phyloP scores from a whole-genome alignment of 2,797 vertebrate genomes.

The Moxostoma hubbsi region DNA sequence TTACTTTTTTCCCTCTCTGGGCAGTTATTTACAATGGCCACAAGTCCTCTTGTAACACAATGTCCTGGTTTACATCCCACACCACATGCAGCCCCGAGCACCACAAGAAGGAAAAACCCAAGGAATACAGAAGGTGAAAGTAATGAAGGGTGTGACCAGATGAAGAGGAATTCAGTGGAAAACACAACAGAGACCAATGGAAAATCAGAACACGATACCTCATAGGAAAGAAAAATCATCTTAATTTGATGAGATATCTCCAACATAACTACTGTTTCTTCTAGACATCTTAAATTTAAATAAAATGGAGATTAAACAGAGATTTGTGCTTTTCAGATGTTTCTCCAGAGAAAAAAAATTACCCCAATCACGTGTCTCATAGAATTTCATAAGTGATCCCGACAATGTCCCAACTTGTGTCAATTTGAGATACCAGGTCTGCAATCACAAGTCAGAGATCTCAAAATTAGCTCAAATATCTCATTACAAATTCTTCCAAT shows the following conservation, averaged over 20 bases:
- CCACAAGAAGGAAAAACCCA: conserved; percentile 5
- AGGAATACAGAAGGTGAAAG: conserved; percentile 17
- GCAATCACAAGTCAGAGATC: no score
- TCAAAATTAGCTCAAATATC: no score
- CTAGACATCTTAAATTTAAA: background rate
- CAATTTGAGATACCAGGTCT: no score
- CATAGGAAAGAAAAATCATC: conserved; percentile 1
- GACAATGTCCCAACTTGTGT: no score
- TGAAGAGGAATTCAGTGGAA: conserved; percentile 18
- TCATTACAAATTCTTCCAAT: no score
- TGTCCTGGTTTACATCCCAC: conserved; percentile 19
- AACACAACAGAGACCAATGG: conserved; percentile 32
- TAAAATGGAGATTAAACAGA: no score
- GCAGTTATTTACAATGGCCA: conserved; percentile 21
- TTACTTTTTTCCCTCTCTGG: background rate
- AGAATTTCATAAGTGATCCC: no score
- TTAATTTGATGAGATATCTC: background rate
- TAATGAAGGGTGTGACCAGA: conserved; percentile 34
- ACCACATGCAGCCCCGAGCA: background rate
- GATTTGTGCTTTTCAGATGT: no score
- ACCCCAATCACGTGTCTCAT: no score
- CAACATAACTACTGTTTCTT: background rate
- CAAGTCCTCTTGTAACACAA: conserved; percentile 27
- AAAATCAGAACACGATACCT: conserved; percentile 18
- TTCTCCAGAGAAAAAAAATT: no score